Conservation (phyloP, 2,113 vertebrate species). For the Anolis carolinensis region DNA sequence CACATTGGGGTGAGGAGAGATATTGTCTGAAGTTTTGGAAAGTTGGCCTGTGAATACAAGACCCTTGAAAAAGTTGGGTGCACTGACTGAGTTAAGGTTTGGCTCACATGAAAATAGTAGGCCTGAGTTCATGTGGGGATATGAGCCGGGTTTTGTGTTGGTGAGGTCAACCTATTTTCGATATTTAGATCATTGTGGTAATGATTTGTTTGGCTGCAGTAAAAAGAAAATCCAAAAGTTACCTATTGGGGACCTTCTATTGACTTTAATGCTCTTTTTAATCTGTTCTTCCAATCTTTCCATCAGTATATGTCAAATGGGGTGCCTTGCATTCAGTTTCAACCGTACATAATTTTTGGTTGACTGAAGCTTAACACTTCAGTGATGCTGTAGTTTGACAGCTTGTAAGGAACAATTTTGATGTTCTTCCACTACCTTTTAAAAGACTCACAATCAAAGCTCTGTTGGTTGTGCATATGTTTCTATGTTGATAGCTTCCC, state of each 20-base stretch:
- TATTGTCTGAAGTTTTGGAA: background rate
- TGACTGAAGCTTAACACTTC: constrained; percentile 68
- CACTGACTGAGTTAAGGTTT: background rate
- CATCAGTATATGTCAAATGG: constrained; percentile 39
- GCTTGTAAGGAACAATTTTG: constrained; percentile 46
- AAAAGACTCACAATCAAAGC: constrained; percentile 65
- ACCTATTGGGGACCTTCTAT: constrained; percentile 44
- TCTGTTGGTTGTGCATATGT: constrained; percentile 43
- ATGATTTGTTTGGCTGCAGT: constrained; percentile 17
- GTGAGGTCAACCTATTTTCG: constrained; percentile 40
- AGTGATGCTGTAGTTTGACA: constrained; percentile 57
- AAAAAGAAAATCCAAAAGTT: constrained; percentile 54
- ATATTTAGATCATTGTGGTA: constrained; percentile 21
- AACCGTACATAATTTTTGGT: constrained; percentile 45
- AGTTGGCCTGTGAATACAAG: background rate
- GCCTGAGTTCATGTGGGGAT: constrained; percentile 34
- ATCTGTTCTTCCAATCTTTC: constrained; percentile 36
- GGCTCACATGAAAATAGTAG: background rate
- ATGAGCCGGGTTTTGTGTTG: constrained; percentile 5
- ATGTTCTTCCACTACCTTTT: constrained; percentile 60
- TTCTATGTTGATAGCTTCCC: constrained; percentile 38
- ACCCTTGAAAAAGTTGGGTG: background rate
- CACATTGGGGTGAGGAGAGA: background rate
- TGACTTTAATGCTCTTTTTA: constrained; percentile 50
- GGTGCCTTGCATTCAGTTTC: constrained; percentile 55